These are phyloP conservation scores for Endomychus coccineus DNA, from an alignment of 2,888 invertebrate species.

Conservation along the genomic window DNA sequence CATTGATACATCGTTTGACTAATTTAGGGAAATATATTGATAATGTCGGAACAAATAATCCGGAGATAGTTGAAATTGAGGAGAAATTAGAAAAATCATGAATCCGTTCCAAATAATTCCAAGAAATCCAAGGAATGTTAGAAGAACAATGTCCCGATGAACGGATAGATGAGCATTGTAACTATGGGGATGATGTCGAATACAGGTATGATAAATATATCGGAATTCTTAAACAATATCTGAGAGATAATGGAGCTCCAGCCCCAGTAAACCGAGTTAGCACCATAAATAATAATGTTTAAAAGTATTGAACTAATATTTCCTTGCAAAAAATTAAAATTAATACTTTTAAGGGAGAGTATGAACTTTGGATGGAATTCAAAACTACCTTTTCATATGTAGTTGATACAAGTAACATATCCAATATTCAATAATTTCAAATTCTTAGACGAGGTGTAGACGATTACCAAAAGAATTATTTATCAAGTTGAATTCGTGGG, in stretches of 20 bases:
- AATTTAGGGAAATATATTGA: no score
- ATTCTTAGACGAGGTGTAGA: conserved; percentile 3
- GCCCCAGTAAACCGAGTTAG: neutral
- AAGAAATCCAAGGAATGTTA: conserved; percentile 1
- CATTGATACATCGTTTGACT: conserved; percentile 3
- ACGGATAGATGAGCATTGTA: neutral
- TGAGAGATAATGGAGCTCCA: neutral
- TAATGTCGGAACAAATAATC: no score
- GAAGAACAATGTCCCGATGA: conserved; percentile 2
- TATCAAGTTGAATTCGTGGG: conserved; percentile 3
- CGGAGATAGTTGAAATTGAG: no score
- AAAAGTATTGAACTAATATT: no score
- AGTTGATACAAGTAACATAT: conserved; percentile 2
- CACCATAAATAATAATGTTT: no score
- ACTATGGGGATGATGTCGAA: neutral
- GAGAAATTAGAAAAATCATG: neutral
- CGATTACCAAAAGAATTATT: neutral
- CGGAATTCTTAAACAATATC: conserved; percentile 3
- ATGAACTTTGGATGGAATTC: conserved; percentile 2
- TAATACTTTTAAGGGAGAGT: conserved; percentile 1
- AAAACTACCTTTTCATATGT: neutral
- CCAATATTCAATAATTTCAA: conserved; percentile 3
- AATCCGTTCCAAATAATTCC: neutral
- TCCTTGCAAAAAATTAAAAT: conserved; percentile 2
- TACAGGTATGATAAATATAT: conserved; percentile 1